A percentile compares a stretch with the other conserved stretches of the same genome.
Conservation (phyloP, 1,140 invertebrate species). For the Monochamus saltuarius region DNA sequence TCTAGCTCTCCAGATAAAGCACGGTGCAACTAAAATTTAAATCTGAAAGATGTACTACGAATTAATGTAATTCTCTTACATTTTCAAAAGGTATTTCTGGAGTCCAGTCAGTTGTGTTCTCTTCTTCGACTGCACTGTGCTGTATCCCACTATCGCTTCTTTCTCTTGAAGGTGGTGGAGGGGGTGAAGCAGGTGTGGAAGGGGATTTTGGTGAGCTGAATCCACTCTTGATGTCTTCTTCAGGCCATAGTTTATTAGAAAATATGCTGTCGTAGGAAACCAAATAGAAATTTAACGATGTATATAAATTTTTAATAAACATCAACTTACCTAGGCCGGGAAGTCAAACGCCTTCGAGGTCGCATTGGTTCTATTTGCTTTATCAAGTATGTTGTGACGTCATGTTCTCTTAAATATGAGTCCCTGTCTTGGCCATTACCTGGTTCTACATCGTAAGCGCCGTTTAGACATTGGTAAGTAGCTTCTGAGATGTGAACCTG, state of each 20-base stretch:
- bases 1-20: slow-evolving; percentile 43
- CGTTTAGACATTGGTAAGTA: slow-evolving; percentile 81
- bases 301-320: background rate
- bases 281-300: background rate
- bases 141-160: slow-evolving; percentile 50
- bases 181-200: slow-evolving; percentile 52
- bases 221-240: slow-evolving; percentile 54
- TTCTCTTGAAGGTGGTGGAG: slow-evolving; percentile 41
- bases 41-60: background rate
- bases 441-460: slow-evolving; percentile 89
- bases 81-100: slow-evolving; percentile 91
- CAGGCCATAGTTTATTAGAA: slow-evolving; percentile 56
- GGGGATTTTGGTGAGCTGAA: slow-evolving; percentile 51
- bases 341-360: slow-evolving; percentile 57
- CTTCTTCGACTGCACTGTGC: slow-evolving; percentile 66
- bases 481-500: slow-evolving; percentile 89
- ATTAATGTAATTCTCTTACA: slow-evolving; percentile 55
- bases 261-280: slow-evolving; percentile 47
- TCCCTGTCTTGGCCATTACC: slow-evolving; percentile 85
- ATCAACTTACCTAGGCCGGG: slow-evolving; percentile 53
- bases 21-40: slow-evolving; percentile 38
- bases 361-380: slow-evolving; percentile 75
- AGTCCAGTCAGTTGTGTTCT: slow-evolving; percentile 79
- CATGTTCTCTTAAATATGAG: slow-evolving; percentile 81
- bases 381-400: slow-evolving; percentile 92